These are phyloP conservation scores for Acridotheres tristis DNA, from an alignment of 2,797 vertebrate genomes.

Conservation along the genomic window DNA sequence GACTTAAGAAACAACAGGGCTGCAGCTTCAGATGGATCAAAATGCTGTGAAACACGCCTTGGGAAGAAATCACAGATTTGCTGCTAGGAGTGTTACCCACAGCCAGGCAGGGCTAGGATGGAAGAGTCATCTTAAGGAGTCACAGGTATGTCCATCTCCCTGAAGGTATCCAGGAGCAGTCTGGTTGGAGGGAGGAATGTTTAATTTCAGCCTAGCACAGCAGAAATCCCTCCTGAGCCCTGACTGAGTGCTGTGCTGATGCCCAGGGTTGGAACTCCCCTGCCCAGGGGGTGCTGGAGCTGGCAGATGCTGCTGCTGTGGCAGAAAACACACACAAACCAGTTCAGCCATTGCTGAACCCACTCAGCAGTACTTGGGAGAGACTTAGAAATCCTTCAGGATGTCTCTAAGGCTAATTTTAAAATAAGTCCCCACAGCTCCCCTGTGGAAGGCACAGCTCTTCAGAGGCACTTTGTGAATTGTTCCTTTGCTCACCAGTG, in stretches of 20 bases:
- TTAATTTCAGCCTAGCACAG: neutral
- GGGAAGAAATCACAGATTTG: neutral
- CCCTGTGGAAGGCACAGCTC: neutral
- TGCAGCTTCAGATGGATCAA: neutral
- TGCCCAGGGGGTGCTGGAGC: neutral
- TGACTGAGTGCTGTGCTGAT: neutral
- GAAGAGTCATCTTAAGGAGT: neutral
- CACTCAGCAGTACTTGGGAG: neutral
- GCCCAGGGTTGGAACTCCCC: neutral
- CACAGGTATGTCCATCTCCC: accelerated
- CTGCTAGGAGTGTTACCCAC: neutral
- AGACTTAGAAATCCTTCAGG: neutral
- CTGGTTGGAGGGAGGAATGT: neutral
- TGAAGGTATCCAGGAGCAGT: neutral
- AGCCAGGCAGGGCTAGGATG: neutral
- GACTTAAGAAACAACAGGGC: neutral
- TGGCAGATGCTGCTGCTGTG: neutral
- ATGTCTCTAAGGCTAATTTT: neutral
- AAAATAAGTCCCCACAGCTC: neutral
- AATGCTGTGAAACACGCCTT: neutral
- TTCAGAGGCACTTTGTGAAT: neutral
- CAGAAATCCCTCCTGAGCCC: neutral
- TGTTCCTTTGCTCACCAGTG: neutral
- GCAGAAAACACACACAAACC: neutral
- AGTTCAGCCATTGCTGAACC: neutral